These are phyloP conservation scores for Agapornis roseicollis DNA, from an alignment of 2,113 vertebrate genomes.

Conservation along the genomic window DNA sequence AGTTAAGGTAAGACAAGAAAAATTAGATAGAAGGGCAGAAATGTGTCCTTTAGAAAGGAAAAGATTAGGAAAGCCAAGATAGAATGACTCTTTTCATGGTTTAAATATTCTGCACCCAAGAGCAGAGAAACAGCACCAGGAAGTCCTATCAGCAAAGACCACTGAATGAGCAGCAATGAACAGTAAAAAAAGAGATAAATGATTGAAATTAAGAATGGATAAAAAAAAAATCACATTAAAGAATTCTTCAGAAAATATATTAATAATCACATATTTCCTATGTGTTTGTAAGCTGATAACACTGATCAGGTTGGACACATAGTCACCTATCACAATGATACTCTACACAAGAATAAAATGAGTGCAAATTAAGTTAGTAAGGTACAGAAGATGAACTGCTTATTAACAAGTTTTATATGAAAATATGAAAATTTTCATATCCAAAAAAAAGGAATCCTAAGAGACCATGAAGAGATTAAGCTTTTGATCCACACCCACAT, in stretches of 20 bases:
- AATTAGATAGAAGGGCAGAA: neutral
- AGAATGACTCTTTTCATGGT: neutral
- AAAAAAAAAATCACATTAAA: neutral
- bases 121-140: neutral
- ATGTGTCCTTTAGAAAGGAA: neutral
- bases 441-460: neutral
- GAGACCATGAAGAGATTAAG: rapidly evolving
- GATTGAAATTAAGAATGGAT: neutral
- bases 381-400: neutral
- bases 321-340: neutral
- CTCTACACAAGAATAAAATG: neutral
- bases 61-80: neutral
- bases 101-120: neutral
- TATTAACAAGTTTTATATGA: neutral
- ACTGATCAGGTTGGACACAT: neutral
- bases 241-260: neutral
- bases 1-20: neutral
- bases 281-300: neutral
- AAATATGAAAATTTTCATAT: neutral
- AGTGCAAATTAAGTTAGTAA: neutral
- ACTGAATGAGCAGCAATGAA: neutral
- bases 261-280: neutral
- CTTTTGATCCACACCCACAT: neutral
- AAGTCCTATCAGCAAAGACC: neutral
- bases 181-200: neutral